Evolutionary conservation across 2,797 vertebrate species (phyloP), one percentile per base, ranked within the genome.

Genomic region (Echeneis naucrates): DNA sequence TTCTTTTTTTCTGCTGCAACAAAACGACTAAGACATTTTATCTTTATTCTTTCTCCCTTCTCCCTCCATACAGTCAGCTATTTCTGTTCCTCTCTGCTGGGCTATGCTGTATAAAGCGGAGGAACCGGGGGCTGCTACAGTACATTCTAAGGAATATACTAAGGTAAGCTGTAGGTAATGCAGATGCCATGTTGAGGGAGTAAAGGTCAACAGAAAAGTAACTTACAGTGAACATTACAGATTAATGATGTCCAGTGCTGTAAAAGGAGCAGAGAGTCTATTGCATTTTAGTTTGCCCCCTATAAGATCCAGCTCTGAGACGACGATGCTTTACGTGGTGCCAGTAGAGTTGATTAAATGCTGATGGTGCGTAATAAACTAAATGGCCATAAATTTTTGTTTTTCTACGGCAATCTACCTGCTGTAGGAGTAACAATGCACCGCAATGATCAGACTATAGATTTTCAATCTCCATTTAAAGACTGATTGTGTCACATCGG

Each of bases 341-440:
- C 45, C 48, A 83, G 5, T 60, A 60, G 44, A 72, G 64, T 47
- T 84, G 62, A 87, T 86, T 85, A 82, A 84, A 55, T 68, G 62
- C 37, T 78, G 64, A 71, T 63, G 42, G 51, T 53, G 60, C 58
- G 70, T 50, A 75, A 53, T 68, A 77, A 84, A 89, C 27, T 65
- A 76, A 80, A 84, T 44, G 63, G 66, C 53, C 44, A 50, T 74
- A 72, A 86, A 73, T 68, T 55, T 68, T 32, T 64, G 55, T 51
- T 50, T 58, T 73, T 73, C 65, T 77, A 56, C 50, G 54, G 45
- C 56, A 64, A 67, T n/a, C n/a, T n/a, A 68, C 47, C 38, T 62
- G 51, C 56, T 63, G 26, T 10, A 21, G 52, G 59, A 30, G 27
- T 26, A 48, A 47, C 57, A 42, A 54, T 6, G 7, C 21, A 38